A percentile compares a stretch with the other conserved stretches of the same genome.
These are phyloP conservation scores for Drepana arcuata DNA, from an alignment of 1,140 invertebrate species.

Conservation along the genomic window DNA sequence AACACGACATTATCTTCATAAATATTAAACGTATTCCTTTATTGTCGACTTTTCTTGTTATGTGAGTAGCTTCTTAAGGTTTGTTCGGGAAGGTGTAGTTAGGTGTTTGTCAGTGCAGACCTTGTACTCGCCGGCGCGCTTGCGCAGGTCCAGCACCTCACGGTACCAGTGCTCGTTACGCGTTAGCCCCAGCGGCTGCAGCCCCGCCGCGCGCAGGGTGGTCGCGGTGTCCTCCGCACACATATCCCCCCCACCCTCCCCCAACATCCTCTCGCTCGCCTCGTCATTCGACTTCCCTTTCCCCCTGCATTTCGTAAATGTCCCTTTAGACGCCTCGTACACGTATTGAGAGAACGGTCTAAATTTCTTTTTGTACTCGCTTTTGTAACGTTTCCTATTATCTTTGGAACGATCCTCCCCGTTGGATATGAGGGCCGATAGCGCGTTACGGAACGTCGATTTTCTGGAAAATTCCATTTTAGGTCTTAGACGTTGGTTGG, in stretches of 20 bases:
- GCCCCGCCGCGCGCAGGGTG: slow-evolving; percentile 51
- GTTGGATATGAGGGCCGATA: slow-evolving; percentile 70
- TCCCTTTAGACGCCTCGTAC: slow-evolving; percentile 81
- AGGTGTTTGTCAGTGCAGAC: slow-evolving; percentile 72
- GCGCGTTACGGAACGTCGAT: slow-evolving; percentile 72
- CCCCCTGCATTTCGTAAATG: slow-evolving; percentile 76
- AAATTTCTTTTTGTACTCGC: slow-evolving; percentile 86
- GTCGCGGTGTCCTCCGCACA: slow-evolving; percentile 65
- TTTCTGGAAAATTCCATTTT: slow-evolving; percentile 72
- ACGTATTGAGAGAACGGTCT: slow-evolving; percentile 87
- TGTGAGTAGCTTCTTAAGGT: too few species aligned
- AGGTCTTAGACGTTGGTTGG: slow-evolving; percentile 43
- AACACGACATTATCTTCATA: too few species aligned
- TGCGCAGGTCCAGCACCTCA: slow-evolving; percentile 89
- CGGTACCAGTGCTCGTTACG: slow-evolving; percentile 81
- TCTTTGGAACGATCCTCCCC: slow-evolving; percentile 71
- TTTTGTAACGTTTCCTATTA: slow-evolving; percentile 75
- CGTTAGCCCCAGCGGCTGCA: slow-evolving; percentile 55
- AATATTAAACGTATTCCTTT: too few species aligned
- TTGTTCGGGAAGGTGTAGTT: too few species aligned
- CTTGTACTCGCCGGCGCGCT: slow-evolving; percentile 94
- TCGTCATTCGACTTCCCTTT: slow-evolving; percentile 70
- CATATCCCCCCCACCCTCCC: slow-evolving; percentile 67
- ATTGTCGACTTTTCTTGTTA: too few species aligned
- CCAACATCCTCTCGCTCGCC: slow-evolving; percentile 58